phyloP scores from a whole-genome alignment of 2,888 invertebrate genomes.

The Acleris sparsana region DNA sequence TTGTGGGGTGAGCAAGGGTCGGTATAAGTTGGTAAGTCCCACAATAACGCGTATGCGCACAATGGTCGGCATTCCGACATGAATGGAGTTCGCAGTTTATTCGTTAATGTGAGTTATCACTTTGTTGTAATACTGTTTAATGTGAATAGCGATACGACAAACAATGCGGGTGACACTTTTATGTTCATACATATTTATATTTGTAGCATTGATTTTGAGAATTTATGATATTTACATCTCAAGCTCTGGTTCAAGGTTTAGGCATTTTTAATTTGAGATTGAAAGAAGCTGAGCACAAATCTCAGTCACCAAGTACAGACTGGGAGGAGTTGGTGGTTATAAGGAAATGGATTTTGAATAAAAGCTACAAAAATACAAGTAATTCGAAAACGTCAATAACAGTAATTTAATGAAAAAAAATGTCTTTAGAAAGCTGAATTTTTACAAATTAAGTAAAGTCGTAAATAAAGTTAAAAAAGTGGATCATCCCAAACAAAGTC shows the following conservation, averaged over 20 bases:
- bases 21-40: not conserved
- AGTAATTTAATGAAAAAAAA: not conserved
- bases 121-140: slow-evolving; percentile 20
- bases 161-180: slow-evolving; percentile 13
- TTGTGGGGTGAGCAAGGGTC: not conserved
- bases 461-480: slow-evolving; percentile 11
- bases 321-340: too few species aligned
- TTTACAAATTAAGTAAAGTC: slow-evolving; percentile 1
- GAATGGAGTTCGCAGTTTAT: slow-evolving; percentile 33
- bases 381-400: not conserved
- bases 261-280: too few species aligned
- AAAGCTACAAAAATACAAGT: too few species aligned
- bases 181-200: not conserved
- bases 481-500: slow-evolving; percentile 27
- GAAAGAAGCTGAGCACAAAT: too few species aligned
- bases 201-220: not conserved
- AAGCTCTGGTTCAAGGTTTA: too few species aligned
- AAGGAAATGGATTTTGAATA: too few species aligned
- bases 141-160: slow-evolving; percentile 7
- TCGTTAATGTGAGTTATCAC: slow-evolving; percentile 28
- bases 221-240: too few species aligned
- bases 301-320: too few species aligned
- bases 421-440: slow-evolving; percentile 18
- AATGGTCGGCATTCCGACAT: slow-evolving; percentile 34
- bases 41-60: slow-evolving; percentile 26